Conservation (phyloP, 2,888 invertebrate genomes). For the Trichogramma dendrolimi region DNA sequence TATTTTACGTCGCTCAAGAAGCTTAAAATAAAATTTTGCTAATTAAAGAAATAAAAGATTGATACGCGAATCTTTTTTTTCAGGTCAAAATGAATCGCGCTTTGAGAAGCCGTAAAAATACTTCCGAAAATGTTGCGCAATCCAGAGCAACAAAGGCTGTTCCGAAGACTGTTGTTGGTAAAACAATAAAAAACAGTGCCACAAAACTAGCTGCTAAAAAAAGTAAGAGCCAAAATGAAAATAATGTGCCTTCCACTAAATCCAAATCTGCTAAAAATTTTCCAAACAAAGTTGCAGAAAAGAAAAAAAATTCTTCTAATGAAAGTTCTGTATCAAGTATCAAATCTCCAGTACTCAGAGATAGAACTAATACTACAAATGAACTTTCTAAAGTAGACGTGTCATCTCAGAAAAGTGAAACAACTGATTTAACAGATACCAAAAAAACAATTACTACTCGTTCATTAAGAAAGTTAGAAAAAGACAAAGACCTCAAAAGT, state of each 20-base stretch:
- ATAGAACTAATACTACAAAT: slow-evolving; percentile 21
- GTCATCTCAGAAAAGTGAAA: background rate
- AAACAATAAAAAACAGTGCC: background rate
- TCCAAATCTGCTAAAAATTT: background rate
- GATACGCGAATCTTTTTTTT: too few relatives aligned
- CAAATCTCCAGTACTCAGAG: slow-evolving; percentile 22
- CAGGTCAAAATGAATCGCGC: background rate
- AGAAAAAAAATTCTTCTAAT: background rate
- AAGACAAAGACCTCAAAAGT: too few relatives aligned
- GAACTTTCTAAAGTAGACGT: slow-evolving; percentile 1
- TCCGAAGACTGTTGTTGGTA: background rate
- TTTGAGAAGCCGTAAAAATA: slow-evolving; percentile 4
- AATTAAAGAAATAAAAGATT: too few relatives aligned
- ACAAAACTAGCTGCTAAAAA: slow-evolving; percentile 8
- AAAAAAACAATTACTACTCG: too few relatives aligned
- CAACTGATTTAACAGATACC: too few relatives aligned
- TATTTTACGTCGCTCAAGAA: too few relatives aligned
- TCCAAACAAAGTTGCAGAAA: background rate
- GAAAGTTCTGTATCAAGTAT: background rate
- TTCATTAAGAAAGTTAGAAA: too few relatives aligned
- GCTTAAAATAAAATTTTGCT: too few relatives aligned
- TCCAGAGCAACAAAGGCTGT: background rate
- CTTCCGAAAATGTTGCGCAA: background rate
- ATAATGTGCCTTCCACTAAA: slow-evolving; percentile 6
- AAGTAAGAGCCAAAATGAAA: slow-evolving; percentile 9